These are phyloP conservation scores for Neosilurus hyrtlii DNA, from an alignment of 2,797 vertebrate species.

Conservation along the genomic window DNA sequence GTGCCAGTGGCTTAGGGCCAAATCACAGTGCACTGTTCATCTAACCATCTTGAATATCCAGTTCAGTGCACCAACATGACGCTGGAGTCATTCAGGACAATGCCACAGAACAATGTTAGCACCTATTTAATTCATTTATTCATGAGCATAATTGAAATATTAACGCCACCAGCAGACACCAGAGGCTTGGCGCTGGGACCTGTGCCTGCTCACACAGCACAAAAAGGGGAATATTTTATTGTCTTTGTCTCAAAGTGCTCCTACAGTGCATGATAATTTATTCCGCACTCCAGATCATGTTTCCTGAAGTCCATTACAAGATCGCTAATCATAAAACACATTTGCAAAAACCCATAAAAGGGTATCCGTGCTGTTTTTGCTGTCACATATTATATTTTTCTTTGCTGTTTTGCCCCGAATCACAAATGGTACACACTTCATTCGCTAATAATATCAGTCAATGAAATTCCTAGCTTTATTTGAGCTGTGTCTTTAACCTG, in stretches of 20 bases:
- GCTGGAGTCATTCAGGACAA: slow-evolving; percentile 40
- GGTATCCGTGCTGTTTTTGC: slow-evolving; percentile 2
- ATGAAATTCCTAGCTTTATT: slow-evolving; percentile 32
- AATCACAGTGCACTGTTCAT: slow-evolving; percentile 7
- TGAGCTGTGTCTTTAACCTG: slow-evolving; percentile 45
- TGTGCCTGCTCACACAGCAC: slow-evolving; percentile 48
- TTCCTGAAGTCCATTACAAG: slow-evolving; percentile 50
- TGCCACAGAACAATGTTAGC: slow-evolving; percentile 59
- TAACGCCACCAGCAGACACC: slow-evolving; percentile 63
- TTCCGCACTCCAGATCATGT: slow-evolving; percentile 39
- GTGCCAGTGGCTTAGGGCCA: not conserved
- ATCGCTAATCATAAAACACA: slow-evolving; percentile 45
- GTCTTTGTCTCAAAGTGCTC: slow-evolving; percentile 47
- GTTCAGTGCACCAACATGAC: slow-evolving; percentile 14
- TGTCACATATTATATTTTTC: slow-evolving; percentile 20
- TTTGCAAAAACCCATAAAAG: slow-evolving; percentile 39
- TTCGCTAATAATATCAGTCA: slow-evolving; percentile 38
- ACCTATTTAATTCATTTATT: slow-evolving; percentile 69
- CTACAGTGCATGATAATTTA: slow-evolving; percentile 44
- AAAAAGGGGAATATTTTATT: slow-evolving; percentile 66
- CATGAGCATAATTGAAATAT: slow-evolving; percentile 75
- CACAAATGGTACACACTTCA: slow-evolving; percentile 29
- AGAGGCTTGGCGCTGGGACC: slow-evolving; percentile 57
- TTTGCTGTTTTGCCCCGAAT: slow-evolving; percentile 27
- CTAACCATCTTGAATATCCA: slow-evolving; percentile 6